A percentile compares a stretch with the other conserved stretches of the same genome.
Conservation (phyloP, 2,888 invertebrate genomes). For the Melanophora roralis region DNA sequence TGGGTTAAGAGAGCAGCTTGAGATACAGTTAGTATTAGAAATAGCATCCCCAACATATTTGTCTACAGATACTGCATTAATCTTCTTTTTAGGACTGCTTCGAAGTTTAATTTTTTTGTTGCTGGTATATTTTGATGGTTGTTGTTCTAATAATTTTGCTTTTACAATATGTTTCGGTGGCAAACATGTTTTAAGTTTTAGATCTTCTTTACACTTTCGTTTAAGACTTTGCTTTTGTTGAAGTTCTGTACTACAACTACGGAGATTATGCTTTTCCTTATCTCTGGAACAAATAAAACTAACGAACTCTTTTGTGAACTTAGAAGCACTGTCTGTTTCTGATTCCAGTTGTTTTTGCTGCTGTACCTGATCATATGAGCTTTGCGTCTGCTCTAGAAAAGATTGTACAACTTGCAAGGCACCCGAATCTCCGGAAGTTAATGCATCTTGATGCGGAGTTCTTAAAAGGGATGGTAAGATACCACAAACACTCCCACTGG, state of each 20-base stretch:
- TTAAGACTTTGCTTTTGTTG: neutral
- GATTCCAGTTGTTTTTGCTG: neutral
- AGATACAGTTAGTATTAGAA: neutral
- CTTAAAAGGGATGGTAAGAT: conserved; percentile 38
- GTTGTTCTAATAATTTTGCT: conserved; percentile 15
- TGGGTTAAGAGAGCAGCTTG: neutral
- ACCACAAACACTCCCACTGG: neutral
- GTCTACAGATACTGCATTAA: neutral
- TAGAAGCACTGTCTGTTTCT: neutral
- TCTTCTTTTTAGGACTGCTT: conserved; percentile 33
- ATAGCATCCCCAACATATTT: neutral
- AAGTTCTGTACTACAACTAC: neutral
- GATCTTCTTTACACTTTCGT: too few species aligned
- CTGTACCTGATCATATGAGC: neutral
- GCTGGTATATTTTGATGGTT: neutral
- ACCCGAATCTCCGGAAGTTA: conserved; percentile 16
- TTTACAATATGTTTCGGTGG: conserved; percentile 34
- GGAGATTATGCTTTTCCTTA: neutral
- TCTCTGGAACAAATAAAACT: conserved; percentile 34
- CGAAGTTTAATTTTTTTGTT: conserved; percentile 5
- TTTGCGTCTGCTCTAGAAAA: conserved; percentile 36
- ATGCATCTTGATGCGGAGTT: conserved; percentile 28
- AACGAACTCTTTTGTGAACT: conserved; percentile 33
- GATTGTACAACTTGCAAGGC: conserved; percentile 50
- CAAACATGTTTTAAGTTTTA: conserved; percentile 35